These are phyloP conservation scores for Sphaerodactylus townsendi DNA, from an alignment of 2,113 vertebrate species.

Conservation along the genomic window DNA sequence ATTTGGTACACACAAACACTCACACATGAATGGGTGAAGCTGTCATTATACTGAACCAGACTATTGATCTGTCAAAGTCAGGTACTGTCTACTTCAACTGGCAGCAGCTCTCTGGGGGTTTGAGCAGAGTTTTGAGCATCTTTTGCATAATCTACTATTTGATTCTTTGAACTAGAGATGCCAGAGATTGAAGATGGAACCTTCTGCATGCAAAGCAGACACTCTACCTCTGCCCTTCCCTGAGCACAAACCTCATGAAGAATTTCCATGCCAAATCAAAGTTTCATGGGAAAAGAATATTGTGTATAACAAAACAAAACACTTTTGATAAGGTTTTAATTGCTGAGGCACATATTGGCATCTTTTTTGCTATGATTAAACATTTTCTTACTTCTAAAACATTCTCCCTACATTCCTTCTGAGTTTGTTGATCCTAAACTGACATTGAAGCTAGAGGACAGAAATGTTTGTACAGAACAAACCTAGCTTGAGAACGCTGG, in stretches of 20 bases:
- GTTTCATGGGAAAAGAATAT: neutral
- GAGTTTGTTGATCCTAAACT: slow-evolving; percentile 2
- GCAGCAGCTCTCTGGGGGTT: too few species aligned
- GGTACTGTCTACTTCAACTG: too few species aligned
- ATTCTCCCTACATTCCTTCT: neutral
- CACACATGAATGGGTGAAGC: too few species aligned
- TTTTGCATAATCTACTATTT: too few species aligned
- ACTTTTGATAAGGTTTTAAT: neutral
- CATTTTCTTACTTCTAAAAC: slow-evolving; percentile 2
- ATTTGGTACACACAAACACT: too few species aligned
- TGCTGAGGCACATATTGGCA: slow-evolving; percentile 5
- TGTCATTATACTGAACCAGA: too few species aligned
- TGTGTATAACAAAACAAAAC: neutral
- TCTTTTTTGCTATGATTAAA: neutral
- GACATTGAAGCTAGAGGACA: neutral
- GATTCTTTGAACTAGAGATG: too few species aligned
- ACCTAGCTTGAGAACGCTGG: neutral
- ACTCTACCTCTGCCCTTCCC: too few species aligned
- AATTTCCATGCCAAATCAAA: neutral
- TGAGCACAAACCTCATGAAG: neutral
- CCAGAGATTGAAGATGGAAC: too few species aligned
- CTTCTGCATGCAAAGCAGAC: too few species aligned
- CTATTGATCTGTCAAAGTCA: too few species aligned
- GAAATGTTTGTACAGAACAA: neutral
- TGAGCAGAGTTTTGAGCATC: too few species aligned